Evolutionary conservation across 30 jellyfish, hydroid and myxozoan genomes (phyloP), one percentile per base, ranked within the genome.

Genomic region (Aurelia coerulea): DNA sequence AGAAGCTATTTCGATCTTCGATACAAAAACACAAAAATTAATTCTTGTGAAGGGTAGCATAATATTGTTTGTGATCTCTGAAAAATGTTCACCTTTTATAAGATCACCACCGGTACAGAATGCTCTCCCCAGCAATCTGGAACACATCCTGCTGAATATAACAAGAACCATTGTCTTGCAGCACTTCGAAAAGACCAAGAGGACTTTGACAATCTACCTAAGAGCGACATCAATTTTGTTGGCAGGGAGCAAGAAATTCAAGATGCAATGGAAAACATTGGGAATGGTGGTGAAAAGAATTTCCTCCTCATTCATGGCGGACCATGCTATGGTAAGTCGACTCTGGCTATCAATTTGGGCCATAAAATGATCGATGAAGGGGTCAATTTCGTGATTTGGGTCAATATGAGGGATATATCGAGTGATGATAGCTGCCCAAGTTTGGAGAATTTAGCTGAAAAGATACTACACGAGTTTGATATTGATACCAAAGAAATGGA

Each of bases 391-490:
- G 74, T 75, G 23, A 75, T 75, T n/a, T 75, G 85, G 85, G 42
- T 75, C 58, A 75, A 75, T 75, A 75, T 75, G 85, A 23, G 85
- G 19, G 85, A 75, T 54, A 31, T 75, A 10, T 23, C 85, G 3
- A 46, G 15, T 46, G 37, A 53, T 9, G 32, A 50, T 4, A 31
- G 18, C 17, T 19, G 23, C 12, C 85, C 85, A 53, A 52, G 62
- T 3, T 49, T 75, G 0, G 62, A 53, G 7, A 54, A 51, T 5
- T 52, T 75, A 18, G 85, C 85, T 17, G 60, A 17, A 2, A 53
- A 50, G 31, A 75, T 75, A 50, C 37, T 75, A 62, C 68, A 54
- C 13, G 85, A 75, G 66, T 75, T 75, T 54, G 64, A 37, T 0
- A 75, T 75, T 53, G 74, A 75, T 13, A 75, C 85, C 9, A 18